Percentiles rank a stretch among this genome's conserved stretches.
These are phyloP conservation scores for Craterocephalus amniculus DNA, from an alignment of 2,797 vertebrate species.

Conservation along the genomic window DNA sequence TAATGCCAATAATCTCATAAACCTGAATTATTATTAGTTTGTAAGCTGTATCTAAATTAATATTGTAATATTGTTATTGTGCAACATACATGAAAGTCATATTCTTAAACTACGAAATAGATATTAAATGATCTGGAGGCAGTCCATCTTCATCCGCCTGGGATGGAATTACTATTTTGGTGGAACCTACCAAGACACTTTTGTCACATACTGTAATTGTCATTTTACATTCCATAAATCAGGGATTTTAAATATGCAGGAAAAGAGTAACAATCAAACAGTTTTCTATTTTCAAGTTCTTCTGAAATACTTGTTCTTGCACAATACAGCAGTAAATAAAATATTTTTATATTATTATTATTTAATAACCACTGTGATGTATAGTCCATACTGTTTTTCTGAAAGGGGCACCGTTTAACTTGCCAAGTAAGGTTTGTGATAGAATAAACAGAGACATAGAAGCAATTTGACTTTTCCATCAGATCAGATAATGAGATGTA, in stretches of 20 bases:
- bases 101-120: slow-evolving; percentile 35
- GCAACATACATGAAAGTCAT: slow-evolving; percentile 21
- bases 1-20: slow-evolving; percentile 23
- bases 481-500: slow-evolving; percentile 43
- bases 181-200: slow-evolving; percentile 40
- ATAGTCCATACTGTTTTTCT: slow-evolving; percentile 5
- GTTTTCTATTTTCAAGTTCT: not conserved
- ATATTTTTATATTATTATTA: not conserved
- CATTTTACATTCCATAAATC: slow-evolving; percentile 46
- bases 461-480: slow-evolving; percentile 19
- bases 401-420: slow-evolving; percentile 11
- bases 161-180: slow-evolving; percentile 21
- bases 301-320: not conserved
- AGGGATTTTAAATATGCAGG: slow-evolving; percentile 10
- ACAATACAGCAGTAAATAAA: slow-evolving; percentile 1
- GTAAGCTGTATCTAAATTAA: slow-evolving; percentile 24
- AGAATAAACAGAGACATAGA: slow-evolving; percentile 19
- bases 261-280: slow-evolving; percentile 15
- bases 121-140: slow-evolving; percentile 48
- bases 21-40: slow-evolving; percentile 26
- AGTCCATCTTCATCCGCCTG: slow-evolving; percentile 31
- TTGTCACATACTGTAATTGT: slow-evolving; percentile 34
- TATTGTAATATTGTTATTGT: slow-evolving; percentile 48
- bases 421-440: slow-evolving; percentile 28
- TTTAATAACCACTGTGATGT: slow-evolving; percentile 11